Evolutionary conservation across 2,797 vertebrate species (phyloP), one percentile per base, ranked within the genome.

Genomic region (Hirundo rustica): DNA sequence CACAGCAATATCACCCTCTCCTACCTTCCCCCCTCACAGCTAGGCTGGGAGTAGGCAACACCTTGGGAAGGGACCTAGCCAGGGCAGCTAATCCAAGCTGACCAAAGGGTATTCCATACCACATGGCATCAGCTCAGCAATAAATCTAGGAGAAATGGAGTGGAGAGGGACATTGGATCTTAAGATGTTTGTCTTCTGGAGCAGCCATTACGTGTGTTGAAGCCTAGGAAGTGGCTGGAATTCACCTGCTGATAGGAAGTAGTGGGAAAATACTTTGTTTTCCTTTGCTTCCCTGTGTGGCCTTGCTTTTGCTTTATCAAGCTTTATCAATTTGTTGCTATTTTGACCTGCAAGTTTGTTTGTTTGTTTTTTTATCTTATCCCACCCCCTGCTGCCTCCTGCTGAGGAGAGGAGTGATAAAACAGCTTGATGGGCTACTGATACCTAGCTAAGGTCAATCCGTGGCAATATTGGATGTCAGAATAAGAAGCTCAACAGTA

Each of bases 131-230:
- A 38, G 9, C 26, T 51, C 1, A 4, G 6, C n/a, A 48, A 5
- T 47, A 62, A 47, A n/a, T 2, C 22, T 26, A 32, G 40, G 32
- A 42, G 22, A 40, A 48, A 32, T 34, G 4, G 12, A 26, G 2
- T 4, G 1, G 2, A 3, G 11, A n/a, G 25, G 11, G 12, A 20
- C 9, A 8, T 4, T 34, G 3, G 0, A 14, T 64, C 17, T 38
- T 16, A 10, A 3, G 2, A 10, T 5, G 3, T 38, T 78, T 68
- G 14, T 47, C n/a, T 78, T 70, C 23, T 5, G 4, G 11, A 61
- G 29, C 20, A 61, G 32, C 9, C 4, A 13, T 12, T 47, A 26
- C 2, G 3, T 1, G 2, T 42, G 8, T 10, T 45, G 38, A 60
- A 42, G 13, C 20, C 20, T 15, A 6, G 6, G 27, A 78, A 47